phyloP scores from a whole-genome alignment of 1,140 invertebrate genomes.

The Helicoverpa zea region DNA sequence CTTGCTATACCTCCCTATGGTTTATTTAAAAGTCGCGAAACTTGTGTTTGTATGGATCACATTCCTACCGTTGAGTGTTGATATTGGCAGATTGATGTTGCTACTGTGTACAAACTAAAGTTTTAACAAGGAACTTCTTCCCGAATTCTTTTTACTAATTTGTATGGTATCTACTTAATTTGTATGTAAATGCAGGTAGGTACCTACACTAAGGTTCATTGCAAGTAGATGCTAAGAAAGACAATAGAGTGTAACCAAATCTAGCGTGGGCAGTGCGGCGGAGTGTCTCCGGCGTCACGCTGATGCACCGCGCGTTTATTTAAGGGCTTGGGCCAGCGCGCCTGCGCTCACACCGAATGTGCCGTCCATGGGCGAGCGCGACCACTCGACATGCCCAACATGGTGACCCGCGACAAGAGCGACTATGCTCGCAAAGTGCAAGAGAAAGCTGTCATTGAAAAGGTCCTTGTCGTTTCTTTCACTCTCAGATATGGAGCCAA shows the following conservation, averaged over 20 bases:
- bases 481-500: background rate
- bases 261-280: constrained; percentile 10
- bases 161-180: background rate
- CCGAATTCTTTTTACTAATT: background rate
- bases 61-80: too few species aligned
- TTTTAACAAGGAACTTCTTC: too few species aligned
- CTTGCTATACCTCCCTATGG: too few species aligned
- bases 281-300: constrained; percentile 27
- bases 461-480: constrained; percentile 55
- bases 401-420: constrained; percentile 64
- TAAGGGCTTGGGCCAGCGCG: constrained; percentile 17
- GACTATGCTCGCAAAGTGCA: constrained; percentile 69
- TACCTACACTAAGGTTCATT: background rate
- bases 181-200: background rate
- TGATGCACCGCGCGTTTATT: constrained; percentile 38
- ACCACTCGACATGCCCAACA: constrained; percentile 42
- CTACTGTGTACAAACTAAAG: too few species aligned
- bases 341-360: constrained; percentile 30
- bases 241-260: constrained; percentile 44
- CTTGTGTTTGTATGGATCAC: too few species aligned
- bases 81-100: too few species aligned
- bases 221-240: background rate
- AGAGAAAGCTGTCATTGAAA: constrained; percentile 69
- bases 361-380: constrained; percentile 46
- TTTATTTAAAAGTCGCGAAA: too few species aligned